A percentile compares a stretch with the other conserved stretches of the same genome.
phyloP scores from a whole-genome alignment of 2,888 invertebrate genomes.

The Priocnemis perturbator region DNA sequence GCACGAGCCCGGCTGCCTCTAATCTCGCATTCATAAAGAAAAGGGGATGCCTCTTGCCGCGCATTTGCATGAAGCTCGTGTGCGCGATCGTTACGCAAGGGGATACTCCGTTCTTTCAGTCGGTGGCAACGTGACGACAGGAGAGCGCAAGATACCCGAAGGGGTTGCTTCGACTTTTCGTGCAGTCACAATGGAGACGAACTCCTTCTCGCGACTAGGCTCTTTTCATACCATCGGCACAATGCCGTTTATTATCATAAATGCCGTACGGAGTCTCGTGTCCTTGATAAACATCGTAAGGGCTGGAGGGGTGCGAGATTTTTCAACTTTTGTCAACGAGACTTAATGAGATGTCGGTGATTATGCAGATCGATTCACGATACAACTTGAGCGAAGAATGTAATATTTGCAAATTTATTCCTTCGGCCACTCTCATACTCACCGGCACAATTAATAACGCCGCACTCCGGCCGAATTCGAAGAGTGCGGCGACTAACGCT shows the following conservation, averaged over 20 bases:
- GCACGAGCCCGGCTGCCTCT: conserved; percentile 30
- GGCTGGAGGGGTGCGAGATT: background rate
- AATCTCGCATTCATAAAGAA: conserved; percentile 46
- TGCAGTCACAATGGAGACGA: conserved; percentile 23
- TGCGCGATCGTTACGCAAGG: too few relatives aligned
- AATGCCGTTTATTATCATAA: conserved; percentile 13
- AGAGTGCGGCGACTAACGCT: background rate
- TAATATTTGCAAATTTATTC: too few relatives aligned
- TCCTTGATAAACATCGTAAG: too few relatives aligned
- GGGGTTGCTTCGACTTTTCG: conserved; percentile 15
- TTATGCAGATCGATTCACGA: too few relatives aligned
- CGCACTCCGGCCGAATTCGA: conserved; percentile 1
- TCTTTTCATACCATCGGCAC: background rate
- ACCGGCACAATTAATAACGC: background rate
- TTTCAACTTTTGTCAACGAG: background rate
- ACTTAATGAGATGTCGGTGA: too few relatives aligned
- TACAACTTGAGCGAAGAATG: too few relatives aligned
- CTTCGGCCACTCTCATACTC: too few relatives aligned
- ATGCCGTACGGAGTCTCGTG: too few relatives aligned
- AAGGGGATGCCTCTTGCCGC: conserved; percentile 15
- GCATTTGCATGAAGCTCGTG: conserved; percentile 35
- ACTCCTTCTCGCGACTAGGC: background rate
- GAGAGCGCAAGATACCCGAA: too few relatives aligned
- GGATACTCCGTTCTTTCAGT: too few relatives aligned
- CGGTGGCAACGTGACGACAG: conserved; percentile 19